Evolutionary conservation across 2,113 vertebrate species (phyloP).

Genomic region (Peromyscus californicus): DNA sequence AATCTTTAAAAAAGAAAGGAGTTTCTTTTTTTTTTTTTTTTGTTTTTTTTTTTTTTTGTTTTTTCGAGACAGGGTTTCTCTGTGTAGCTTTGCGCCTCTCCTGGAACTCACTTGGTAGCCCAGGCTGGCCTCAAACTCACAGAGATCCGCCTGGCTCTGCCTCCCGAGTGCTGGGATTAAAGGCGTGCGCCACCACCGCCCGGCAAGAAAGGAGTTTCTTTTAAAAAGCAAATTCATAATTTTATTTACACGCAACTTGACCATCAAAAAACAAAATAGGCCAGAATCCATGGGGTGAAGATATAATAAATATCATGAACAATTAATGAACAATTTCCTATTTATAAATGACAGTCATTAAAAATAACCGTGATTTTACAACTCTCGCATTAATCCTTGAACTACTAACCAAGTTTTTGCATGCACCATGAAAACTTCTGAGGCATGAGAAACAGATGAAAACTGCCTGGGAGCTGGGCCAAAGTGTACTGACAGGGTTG

Average conservation of each 20-base stretch:
- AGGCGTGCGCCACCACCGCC: too few species aligned
- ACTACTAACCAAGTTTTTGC: slow-evolving; percentile 62
- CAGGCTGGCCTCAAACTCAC: too few species aligned
- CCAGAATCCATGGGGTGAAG: neutral
- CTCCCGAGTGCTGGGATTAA: too few species aligned
- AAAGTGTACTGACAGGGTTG: neutral
- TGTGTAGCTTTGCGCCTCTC: too few species aligned
- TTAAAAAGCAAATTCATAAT: neutral
- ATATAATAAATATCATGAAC: slow-evolving; percentile 24
- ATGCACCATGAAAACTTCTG: slow-evolving; percentile 15
- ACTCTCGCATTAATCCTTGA: slow-evolving; percentile 41
- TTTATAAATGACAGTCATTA: slow-evolving; percentile 40
- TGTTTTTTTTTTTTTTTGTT: too few species aligned
- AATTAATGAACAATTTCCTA: neutral
- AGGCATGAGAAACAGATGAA: neutral
- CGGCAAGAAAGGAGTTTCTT: neutral
- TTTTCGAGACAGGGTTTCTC: too few species aligned
- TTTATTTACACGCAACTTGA: neutral
- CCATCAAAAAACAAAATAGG: slow-evolving; percentile 15
- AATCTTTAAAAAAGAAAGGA: neutral
- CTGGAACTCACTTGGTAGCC: too few species aligned
- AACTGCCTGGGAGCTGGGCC: slow-evolving; percentile 4
- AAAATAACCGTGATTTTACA: slow-evolving; percentile 53
- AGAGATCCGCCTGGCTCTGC: too few species aligned
- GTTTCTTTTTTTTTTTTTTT: too few species aligned